Evolutionary conservation across 2,113 vertebrate genomes (phyloP).

Genomic region (Tursiops truncatus): DNA sequence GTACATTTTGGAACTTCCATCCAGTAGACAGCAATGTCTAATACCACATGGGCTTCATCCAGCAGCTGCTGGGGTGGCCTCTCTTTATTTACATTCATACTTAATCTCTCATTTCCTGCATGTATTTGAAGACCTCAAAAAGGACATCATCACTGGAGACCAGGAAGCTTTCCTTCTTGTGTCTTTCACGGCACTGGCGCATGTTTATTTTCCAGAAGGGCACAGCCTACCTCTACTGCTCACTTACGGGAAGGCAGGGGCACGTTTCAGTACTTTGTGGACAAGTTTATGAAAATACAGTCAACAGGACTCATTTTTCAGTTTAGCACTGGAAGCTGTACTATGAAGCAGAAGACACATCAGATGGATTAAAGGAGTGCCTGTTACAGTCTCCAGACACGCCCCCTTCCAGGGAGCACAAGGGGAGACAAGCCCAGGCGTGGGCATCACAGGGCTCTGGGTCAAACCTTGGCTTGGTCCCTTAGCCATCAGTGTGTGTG

Average conservation of each 20-base stretch:
- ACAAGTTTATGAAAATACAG: background rate
- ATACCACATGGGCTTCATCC: fast-evolving
- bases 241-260: background rate
- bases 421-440: background rate
- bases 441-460: background rate
- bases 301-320: background rate
- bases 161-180: background rate
- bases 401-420: background rate
- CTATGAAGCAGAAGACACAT: background rate
- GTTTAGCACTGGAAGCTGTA: background rate
- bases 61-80: background rate
- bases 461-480: background rate
- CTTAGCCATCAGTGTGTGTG: background rate
- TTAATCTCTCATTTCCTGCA: background rate
- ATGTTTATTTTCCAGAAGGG: background rate
- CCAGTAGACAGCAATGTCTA: fast-evolving
- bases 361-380: background rate
- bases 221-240: background rate
- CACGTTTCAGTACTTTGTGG: background rate
- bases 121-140: background rate
- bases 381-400: fast-evolving
- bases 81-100: background rate
- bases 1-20: background rate
- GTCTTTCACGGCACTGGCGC: background rate
- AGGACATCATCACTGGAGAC: background rate